phyloP scores from a whole-genome alignment of 2,888 invertebrate species.

The Uloborus plumipes region DNA sequence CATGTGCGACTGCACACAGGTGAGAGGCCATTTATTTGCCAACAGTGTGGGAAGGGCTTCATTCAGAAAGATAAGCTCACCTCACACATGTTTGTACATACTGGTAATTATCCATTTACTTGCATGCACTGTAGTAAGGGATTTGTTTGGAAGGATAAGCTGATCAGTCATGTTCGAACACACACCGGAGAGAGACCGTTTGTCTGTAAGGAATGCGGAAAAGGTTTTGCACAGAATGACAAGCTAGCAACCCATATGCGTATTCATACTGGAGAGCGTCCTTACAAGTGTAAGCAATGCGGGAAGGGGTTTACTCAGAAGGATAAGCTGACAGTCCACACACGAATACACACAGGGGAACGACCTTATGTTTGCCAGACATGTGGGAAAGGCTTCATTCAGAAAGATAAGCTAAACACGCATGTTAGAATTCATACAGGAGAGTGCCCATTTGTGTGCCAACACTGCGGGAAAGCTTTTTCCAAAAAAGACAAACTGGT shows the following conservation, averaged over 20 bases:
- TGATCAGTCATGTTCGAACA: constrained; percentile 53
- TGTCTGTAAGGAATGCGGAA: constrained; percentile 56
- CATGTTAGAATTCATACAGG: constrained; percentile 54
- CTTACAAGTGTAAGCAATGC: constrained; percentile 12
- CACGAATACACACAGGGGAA: constrained; percentile 13
- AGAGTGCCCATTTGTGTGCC: constrained; percentile 57
- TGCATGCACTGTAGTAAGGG: constrained; percentile 55
- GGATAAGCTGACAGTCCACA: constrained; percentile 4
- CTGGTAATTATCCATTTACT: constrained; percentile 47
- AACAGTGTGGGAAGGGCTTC: constrained; percentile 52
- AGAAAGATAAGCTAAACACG: constrained; percentile 42
- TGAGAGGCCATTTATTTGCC: constrained; percentile 50
- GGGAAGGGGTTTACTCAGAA: constrained; percentile 24
- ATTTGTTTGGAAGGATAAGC: constrained; percentile 54
- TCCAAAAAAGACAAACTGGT: constrained; percentile 53
- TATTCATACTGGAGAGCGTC: constrained; percentile 9
- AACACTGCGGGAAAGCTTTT: constrained; percentile 58
- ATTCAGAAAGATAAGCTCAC: constrained; percentile 51
- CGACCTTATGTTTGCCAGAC: constrained; percentile 13
- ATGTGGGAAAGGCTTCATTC: constrained; percentile 16
- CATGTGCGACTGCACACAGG: constrained; percentile 52
- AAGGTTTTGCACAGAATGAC: constrained; percentile 57
- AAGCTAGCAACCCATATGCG: background rate
- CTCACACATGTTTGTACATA: constrained; percentile 54
- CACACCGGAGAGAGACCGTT: constrained; percentile 54